These are phyloP conservation scores for Bombus sibiricus DNA, from an alignment of 1,140 invertebrate species.

Conservation along the genomic window DNA sequence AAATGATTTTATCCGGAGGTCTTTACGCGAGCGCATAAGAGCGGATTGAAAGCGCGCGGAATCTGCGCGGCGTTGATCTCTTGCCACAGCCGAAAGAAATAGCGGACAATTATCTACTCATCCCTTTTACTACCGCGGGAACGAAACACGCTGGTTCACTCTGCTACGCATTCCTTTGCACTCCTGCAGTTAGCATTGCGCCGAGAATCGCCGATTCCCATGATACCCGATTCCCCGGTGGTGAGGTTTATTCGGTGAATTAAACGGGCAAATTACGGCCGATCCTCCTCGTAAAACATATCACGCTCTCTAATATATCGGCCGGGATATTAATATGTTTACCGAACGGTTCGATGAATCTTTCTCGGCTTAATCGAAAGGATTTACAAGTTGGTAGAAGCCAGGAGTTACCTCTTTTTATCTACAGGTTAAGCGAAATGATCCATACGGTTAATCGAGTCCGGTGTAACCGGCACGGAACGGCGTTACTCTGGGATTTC, in stretches of 20 bases:
- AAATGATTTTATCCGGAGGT: constrained; percentile 13
- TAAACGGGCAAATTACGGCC: not conserved
- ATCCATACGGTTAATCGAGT: constrained; percentile 1
- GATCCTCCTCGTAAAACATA: not conserved
- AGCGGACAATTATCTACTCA: constrained; percentile 48
- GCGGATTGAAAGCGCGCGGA: constrained; percentile 5
- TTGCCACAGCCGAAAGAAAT: constrained; percentile 9
- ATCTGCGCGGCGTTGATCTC: not conserved
- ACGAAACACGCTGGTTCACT: constrained; percentile 41
- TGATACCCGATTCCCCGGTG: not conserved
- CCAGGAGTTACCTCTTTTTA: not conserved
- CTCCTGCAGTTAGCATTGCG: constrained; percentile 1
- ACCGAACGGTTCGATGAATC: not conserved
- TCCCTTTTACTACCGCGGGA: constrained; percentile 33
- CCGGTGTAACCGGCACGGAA: not conserved
- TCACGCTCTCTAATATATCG: not conserved
- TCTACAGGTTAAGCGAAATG: not conserved
- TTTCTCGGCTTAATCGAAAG: not conserved
- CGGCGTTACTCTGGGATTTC: not conserved
- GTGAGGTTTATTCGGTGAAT: not conserved
- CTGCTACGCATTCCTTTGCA: constrained; percentile 22
- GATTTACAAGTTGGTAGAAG: constrained; percentile 11
- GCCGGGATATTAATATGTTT: constrained; percentile 9
- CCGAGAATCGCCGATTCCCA: constrained; percentile 13
- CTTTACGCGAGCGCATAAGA: not conserved